Base-by-base conservation (phyloP, 1,140 invertebrate species). In the Sinonovacula constricta region DNA sequence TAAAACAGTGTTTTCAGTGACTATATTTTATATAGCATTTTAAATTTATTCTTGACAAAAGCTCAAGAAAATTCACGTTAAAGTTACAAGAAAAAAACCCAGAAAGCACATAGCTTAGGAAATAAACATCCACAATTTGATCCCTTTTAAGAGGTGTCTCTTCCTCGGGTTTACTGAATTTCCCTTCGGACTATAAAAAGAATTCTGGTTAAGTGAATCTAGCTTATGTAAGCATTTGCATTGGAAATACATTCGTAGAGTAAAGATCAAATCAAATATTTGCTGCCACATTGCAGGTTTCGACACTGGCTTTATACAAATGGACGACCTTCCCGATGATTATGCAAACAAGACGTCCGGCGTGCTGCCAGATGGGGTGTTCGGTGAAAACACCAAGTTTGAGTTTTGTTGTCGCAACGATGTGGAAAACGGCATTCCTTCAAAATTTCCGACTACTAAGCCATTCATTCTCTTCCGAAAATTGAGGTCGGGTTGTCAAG, bases 391-490 rank as follows among this genome's bases (percentile, higher is more conserved):
- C 31, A 70, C 67, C 5, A 51, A 22, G 7, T 70, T 36, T 36
- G 67, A 70, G n/a, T 70, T 70, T 30, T 70, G 67, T 57, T 70
- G 67, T 18, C 14, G 67, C 2, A 31, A 49, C 0, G 67, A 70
- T 18, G 53, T 30, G 2, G 1, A 30, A 3, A 15, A 18, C 3
- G 12, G 0, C 0, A 54, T 36, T 18, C 31, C 53, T 28, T 26
- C 59, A 1, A 7, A 70, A 31, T 14, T 70, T 15, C 67, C 67
- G 28, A 39, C 14, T 24, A 36, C 30, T n/a, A 0, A 36, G 3
- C 54, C 67, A 0, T 70, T 70, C 26, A 70, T 57, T 14, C 26
- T 70, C 14, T 70, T 51, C 22, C n/a, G 15, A 3, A 24, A 30
- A n/a, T n/a, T n/a, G n/a, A n/a, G n/a, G 10, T 14, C 10, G 7